Percentiles rank a stretch among this genome's conserved stretches.
phyloP scores from a whole-genome alignment of 2,113 vertebrate genomes.

The Athene cunicularia region DNA sequence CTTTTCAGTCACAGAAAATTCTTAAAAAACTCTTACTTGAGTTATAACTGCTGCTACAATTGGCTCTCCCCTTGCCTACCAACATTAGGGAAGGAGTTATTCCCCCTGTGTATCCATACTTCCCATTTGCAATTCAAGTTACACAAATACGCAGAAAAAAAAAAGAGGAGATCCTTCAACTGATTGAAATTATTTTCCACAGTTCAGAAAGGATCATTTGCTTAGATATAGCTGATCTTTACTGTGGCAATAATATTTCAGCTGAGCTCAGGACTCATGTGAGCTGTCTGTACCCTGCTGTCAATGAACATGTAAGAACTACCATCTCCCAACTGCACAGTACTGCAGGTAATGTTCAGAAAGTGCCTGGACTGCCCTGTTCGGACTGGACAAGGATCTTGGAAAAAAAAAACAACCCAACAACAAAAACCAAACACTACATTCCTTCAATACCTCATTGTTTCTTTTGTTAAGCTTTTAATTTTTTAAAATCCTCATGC shows the following conservation, averaged over 20 bases:
- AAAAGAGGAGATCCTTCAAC: not conserved
- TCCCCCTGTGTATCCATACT: not conserved
- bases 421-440: not conserved
- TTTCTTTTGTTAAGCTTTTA: not conserved
- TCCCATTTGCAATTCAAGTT: accelerated
- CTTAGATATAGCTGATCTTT: not conserved
- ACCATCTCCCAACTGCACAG: not conserved
- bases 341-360: not conserved
- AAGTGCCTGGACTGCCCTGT: not conserved
- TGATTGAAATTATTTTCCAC: not conserved
- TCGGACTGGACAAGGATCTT: not conserved
- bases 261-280: not conserved
- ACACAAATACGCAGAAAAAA: not conserved
- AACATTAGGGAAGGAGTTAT: not conserved
- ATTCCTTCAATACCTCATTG: not conserved
- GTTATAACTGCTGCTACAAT: not conserved
- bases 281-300: not conserved
- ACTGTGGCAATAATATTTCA: not conserved
- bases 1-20: not conserved
- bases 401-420: not conserved
- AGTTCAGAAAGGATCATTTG: not conserved
- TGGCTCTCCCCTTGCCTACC: not conserved
- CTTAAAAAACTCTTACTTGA: not conserved
- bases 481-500: not conserved
- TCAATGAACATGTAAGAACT: not conserved